Conservation (phyloP, 2,113 vertebrate genomes). For the Sitta europaea region DNA sequence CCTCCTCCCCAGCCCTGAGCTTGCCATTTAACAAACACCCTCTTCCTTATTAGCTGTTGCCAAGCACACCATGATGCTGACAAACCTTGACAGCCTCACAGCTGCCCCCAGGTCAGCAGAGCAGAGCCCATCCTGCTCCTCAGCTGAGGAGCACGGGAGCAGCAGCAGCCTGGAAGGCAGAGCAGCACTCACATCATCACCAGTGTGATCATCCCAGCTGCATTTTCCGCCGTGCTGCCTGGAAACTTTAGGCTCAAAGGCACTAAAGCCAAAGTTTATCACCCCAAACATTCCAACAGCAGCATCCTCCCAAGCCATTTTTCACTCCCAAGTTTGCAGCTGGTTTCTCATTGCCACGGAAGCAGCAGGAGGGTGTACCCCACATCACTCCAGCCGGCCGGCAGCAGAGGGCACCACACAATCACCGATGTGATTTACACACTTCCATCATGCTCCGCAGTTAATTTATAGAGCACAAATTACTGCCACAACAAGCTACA, state of each 20-base stretch:
- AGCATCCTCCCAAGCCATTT: neutral
- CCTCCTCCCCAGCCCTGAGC: neutral
- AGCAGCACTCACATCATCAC: neutral
- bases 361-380: neutral
- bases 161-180: neutral
- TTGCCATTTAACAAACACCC: neutral
- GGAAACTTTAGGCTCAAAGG: neutral
- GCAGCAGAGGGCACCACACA: slow-evolving; percentile 64
- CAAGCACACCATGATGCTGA: neutral
- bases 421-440: slow-evolving; percentile 57
- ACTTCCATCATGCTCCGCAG: neutral
- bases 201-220: no score
- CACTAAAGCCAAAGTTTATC: neutral
- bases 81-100: neutral
- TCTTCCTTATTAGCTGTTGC: neutral
- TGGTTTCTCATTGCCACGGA: neutral
- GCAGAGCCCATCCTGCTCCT: neutral
- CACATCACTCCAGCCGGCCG: neutral
- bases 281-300: neutral
- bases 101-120: neutral
- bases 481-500: slow-evolving; percentile 46
- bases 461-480: slow-evolving; percentile 57
- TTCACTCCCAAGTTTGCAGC: neutral
- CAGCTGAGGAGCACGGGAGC: neutral
- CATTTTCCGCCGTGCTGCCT: neutral